Evolutionary conservation across 2,797 vertebrate species (phyloP).

Genomic region (Leptodactylus fallax): DNA sequence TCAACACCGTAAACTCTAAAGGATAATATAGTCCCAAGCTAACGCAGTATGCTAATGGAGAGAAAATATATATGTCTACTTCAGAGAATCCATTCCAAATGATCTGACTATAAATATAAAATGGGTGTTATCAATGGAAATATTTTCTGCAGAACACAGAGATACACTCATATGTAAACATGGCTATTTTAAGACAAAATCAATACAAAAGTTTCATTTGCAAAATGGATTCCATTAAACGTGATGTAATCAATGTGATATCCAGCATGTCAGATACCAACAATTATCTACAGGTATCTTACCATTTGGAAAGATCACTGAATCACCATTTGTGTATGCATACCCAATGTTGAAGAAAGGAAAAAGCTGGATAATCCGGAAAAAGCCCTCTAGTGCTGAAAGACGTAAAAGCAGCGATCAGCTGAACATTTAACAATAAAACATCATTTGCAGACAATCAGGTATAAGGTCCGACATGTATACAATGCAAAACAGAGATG

Average conservation of each 20-base stretch:
- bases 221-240: constrained; percentile 17
- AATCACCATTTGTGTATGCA: neutral
- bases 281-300: constrained; percentile 14
- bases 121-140: neutral
- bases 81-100: neutral
- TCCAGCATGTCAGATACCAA: constrained; percentile 12
- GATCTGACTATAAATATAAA: neutral
- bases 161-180: constrained; percentile 34
- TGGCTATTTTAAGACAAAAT: constrained; percentile 22
- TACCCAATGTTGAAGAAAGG: neutral
- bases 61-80: neutral
- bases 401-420: constrained; percentile 69
- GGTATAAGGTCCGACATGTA: constrained; percentile 73
- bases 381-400: constrained; percentile 67
- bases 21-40: neutral
- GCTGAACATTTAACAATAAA: constrained; percentile 72
- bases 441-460: constrained; percentile 75
- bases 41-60: neutral
- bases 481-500: constrained; percentile 81
- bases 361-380: neutral
- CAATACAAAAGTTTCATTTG: constrained; percentile 5
- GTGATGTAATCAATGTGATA: constrained; percentile 27
- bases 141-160: neutral
- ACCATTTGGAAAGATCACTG: neutral
- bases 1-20: neutral